Percentiles rank a stretch among this genome's conserved stretches.
phyloP scores from a whole-genome alignment of 92 coral and sea anemone genomes.

The Bergia puertoricense region DNA sequence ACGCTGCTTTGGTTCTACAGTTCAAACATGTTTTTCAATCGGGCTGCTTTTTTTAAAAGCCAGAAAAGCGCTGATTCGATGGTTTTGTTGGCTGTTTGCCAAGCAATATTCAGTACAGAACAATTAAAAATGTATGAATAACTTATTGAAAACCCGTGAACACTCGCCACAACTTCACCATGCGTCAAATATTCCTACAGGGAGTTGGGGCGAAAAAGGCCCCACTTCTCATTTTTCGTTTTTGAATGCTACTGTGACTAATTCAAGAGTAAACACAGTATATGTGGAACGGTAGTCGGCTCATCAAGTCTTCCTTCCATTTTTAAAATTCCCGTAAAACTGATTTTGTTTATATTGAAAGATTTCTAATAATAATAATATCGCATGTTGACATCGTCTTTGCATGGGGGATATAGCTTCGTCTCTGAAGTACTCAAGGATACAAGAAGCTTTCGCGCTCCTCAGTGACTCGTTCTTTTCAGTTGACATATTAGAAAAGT shows the following conservation, averaged over 20 bases:
- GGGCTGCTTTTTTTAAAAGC: not conserved
- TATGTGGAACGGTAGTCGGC: too few relatives aligned
- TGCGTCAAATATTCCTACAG: not conserved
- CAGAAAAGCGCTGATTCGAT: not conserved
- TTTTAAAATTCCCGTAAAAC: not conserved
- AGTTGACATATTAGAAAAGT: not conserved
- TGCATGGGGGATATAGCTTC: not conserved
- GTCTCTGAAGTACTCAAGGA: not conserved
- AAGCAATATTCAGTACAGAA: not conserved
- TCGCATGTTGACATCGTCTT: not conserved
- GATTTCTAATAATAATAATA: not conserved
- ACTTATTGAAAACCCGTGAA: not conserved
- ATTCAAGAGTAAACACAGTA: too few relatives aligned
- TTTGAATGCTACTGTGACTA: too few relatives aligned
- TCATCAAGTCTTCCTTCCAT: too few relatives aligned
- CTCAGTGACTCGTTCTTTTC: not conserved
- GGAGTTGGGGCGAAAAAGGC: too few relatives aligned
- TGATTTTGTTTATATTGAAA: not conserved
- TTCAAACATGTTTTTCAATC: not conserved
- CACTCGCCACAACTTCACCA: not conserved
- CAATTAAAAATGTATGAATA: not conserved
- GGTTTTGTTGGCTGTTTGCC: not conserved
- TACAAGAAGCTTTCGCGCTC: not conserved
- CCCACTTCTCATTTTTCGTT: too few relatives aligned
- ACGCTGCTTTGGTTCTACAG: not conserved